phyloP scores from a whole-genome alignment of 2,797 vertebrate genomes.

The Delichon dasypus region DNA sequence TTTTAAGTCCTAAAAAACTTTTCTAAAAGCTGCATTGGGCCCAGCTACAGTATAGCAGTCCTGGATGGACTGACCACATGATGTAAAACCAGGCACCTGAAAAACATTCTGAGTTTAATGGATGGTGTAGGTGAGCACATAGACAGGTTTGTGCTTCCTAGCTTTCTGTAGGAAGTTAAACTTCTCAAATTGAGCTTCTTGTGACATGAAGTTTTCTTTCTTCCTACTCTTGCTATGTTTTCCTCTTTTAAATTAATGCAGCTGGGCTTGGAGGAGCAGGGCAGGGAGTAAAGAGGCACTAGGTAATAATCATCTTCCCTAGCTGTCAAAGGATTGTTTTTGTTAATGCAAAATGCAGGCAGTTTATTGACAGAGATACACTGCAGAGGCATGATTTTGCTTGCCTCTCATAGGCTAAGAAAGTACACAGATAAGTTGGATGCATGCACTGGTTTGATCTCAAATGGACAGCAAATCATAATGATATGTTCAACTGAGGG shows the following conservation, averaged over 20 bases:
- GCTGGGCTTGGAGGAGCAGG: constrained; percentile 1
- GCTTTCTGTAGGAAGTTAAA: background rate
- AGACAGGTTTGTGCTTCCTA: background rate
- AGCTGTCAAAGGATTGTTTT: constrained; percentile 34
- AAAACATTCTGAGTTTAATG: background rate
- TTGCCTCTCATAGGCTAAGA: background rate
- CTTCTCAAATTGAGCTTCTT: background rate
- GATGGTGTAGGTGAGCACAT: background rate
- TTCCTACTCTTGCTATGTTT: background rate
- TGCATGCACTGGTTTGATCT: background rate
- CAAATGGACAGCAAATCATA: constrained; percentile 6
- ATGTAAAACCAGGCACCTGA: background rate
- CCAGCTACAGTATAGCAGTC: background rate
- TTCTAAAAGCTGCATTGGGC: background rate
- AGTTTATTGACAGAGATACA: background rate
- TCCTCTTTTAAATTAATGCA: background rate
- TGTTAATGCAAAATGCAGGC: constrained; percentile 20
- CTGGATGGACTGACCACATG: background rate
- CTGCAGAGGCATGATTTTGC: background rate
- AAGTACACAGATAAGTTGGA: background rate
- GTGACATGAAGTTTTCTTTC: background rate
- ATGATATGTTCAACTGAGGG: background rate
- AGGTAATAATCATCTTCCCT: constrained; percentile 21
- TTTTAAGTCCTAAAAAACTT: background rate
- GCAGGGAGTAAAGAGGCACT: background rate